Evolutionary conservation across 2,888 invertebrate species (phyloP).

Genomic region (Caradrina clavipalpis): DNA sequence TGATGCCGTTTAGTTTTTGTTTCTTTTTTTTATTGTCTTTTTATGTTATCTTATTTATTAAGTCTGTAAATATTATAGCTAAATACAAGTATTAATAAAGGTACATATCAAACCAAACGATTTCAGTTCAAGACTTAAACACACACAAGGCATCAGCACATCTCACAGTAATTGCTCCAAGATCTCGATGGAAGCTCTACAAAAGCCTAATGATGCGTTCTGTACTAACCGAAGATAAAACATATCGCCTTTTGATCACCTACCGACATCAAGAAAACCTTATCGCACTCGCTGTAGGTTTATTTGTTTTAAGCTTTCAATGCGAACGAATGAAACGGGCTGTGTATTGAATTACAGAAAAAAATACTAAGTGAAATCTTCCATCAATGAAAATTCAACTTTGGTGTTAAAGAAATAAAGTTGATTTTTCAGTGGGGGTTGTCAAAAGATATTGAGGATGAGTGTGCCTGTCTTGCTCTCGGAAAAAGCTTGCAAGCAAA

Average conservation of each 20-base stretch:
- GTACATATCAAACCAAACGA: conserved; percentile 10
- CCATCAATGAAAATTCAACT: conserved; percentile 48
- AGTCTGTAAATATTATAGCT: too few species aligned
- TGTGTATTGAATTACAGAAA: conserved; percentile 73
- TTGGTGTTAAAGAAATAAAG: background rate
- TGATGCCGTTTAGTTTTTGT: too few species aligned
- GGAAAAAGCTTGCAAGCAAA: conserved; percentile 90
- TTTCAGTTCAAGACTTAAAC: conserved; percentile 7
- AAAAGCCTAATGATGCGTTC: conserved; percentile 61
- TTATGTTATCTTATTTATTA: too few species aligned
- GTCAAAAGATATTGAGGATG: conserved; percentile 73
- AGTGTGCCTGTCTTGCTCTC: conserved; percentile 77
- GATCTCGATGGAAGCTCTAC: conserved; percentile 31
- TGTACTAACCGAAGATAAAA: conserved; percentile 69
- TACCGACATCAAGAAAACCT: conserved; percentile 83
- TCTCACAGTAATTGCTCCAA: conserved; percentile 28
- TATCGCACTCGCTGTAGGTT: conserved; percentile 84
- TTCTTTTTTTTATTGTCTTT: too few species aligned
- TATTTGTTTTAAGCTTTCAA: conserved; percentile 90
- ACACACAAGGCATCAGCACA: conserved; percentile 34
- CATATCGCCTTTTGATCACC: conserved; percentile 83
- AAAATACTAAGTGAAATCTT: conserved; percentile 64
- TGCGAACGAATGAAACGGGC: conserved; percentile 88
- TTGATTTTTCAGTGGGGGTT: conserved; percentile 52
- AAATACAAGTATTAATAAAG: too few species aligned